phyloP scores from a whole-genome alignment of 2,797 vertebrate genomes.

The Clarias laeviceps region DNA sequence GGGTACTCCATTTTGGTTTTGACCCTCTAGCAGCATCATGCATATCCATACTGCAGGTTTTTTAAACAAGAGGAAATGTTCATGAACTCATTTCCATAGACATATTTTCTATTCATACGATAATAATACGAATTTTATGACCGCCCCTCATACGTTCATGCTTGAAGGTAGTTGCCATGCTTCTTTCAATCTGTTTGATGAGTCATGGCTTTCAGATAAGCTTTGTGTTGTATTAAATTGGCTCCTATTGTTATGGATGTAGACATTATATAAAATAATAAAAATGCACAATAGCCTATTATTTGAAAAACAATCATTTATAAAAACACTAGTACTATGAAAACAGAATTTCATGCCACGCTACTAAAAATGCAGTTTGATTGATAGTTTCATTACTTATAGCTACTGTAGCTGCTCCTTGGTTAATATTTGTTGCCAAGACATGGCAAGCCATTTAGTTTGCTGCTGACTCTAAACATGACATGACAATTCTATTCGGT shows the following conservation, averaged over 20 bases:
- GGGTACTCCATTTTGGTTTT: no score
- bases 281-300: background rate
- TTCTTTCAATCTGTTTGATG: background rate
- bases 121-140: no score
- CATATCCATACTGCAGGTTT: no score
- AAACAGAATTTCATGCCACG: background rate
- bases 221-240: background rate
- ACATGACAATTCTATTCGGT: constrained; percentile 27
- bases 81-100: no score
- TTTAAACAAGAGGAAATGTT: no score
- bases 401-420: background rate
- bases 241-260: background rate
- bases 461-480: background rate
- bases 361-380: background rate
- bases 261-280: background rate
- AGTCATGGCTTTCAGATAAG: background rate
- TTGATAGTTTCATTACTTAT: background rate
- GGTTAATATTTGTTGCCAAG: background rate
- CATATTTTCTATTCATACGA: no score
- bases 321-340: background rate
- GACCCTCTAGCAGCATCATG: no score
- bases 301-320: background rate
- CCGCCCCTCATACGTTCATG: background rate
- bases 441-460: background rate
- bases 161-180: background rate